Evolutionary conservation across 2,888 invertebrate genomes (phyloP).

Genomic region (Dione juno): DNA sequence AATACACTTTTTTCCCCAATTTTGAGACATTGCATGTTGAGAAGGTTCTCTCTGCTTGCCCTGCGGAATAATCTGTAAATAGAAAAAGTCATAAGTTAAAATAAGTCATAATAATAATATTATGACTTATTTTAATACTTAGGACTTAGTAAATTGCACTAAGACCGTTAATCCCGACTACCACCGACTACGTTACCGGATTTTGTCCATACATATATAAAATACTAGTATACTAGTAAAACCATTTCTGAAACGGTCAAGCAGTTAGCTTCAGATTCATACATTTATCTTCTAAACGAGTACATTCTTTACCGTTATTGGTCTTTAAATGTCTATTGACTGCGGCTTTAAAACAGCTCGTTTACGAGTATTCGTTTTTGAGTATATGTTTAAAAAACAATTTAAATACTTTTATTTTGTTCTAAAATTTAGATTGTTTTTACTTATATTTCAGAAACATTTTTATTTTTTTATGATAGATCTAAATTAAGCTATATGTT

Average conservation of each 20-base stretch:
- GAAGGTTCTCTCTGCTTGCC: too few species aligned
- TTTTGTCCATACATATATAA: neutral
- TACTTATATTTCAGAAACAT: neutral
- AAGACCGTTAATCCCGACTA: neutral
- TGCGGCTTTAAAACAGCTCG: conserved; percentile 16
- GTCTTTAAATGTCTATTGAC: conserved; percentile 23
- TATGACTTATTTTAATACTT: neutral
- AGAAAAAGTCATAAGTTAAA: neutral
- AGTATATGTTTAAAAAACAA: neutral
- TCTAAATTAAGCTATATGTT: too few species aligned
- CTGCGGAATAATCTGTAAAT: too few species aligned
- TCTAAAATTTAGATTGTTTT: neutral
- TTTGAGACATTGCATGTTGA: too few species aligned
- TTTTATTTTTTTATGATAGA: neutral
- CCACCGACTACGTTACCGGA: neutral
- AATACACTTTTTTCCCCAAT: too few species aligned
- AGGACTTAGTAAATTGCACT: neutral
- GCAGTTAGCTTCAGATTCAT: conserved; percentile 23
- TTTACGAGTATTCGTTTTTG: conserved; percentile 4
- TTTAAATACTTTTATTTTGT: neutral
- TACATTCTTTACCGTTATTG: conserved; percentile 29
- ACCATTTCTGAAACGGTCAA: conserved; percentile 22
- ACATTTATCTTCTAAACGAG: conserved; percentile 28
- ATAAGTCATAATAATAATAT: too few species aligned
- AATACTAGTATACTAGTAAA: neutral